These are phyloP conservation scores for Ptyas mucosa DNA, from an alignment of 2,113 vertebrate species.

Conservation along the genomic window DNA sequence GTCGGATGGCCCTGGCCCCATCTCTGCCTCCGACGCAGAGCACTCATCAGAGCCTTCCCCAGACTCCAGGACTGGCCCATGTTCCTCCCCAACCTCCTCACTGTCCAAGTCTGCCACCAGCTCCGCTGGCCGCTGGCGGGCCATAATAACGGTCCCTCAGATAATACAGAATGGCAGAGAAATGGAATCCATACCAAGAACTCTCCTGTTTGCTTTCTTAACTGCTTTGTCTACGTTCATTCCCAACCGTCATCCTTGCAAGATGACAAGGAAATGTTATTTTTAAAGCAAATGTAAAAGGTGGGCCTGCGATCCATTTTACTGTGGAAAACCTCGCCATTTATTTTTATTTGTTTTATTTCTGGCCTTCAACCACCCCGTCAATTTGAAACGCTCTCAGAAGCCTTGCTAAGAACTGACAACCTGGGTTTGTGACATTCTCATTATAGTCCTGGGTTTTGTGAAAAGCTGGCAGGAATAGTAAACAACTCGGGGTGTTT, in stretches of 20 bases:
- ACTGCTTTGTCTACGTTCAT: background rate
- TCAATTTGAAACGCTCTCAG: constrained; percentile 14
- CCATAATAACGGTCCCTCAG: too few species aligned
- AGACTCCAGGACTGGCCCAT: too few species aligned
- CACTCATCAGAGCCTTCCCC: too few species aligned
- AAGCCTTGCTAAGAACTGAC: constrained; percentile 12
- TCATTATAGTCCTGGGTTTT: background rate
- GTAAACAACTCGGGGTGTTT: background rate
- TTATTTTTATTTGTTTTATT: background rate
- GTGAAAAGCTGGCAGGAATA: background rate
- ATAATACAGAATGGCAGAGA: background rate
- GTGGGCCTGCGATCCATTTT: background rate
- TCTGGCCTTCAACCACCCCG: background rate
- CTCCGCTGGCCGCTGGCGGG: too few species aligned
- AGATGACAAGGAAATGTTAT: background rate
- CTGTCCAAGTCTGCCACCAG: too few species aligned
- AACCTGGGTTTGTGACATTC: constrained; percentile 14
- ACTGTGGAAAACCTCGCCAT: constrained; percentile 3
- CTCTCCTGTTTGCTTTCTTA: background rate
- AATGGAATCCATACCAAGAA: background rate
- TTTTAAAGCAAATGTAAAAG: constrained; percentile 14
- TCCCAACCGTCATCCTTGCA: background rate
- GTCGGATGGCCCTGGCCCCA: too few species aligned
- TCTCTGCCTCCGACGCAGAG: too few species aligned
- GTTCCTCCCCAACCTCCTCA: too few species aligned